These are phyloP conservation scores for Meteorus colon DNA, from an alignment of 2,888 invertebrate genomes.

Conservation along the genomic window DNA sequence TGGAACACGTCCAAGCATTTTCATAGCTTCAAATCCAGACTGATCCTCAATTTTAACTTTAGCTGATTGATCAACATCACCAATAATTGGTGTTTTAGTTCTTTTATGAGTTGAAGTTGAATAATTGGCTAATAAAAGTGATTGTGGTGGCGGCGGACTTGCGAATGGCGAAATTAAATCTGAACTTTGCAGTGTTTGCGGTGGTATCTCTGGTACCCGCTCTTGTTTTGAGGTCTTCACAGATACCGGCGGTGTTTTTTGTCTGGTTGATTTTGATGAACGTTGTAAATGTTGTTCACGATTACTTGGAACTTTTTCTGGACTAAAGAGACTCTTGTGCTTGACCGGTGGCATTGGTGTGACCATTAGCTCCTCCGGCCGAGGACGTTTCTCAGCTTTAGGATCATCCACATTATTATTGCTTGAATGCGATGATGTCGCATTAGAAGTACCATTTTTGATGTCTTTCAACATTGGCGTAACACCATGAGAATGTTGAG, in stretches of 20 bases:
- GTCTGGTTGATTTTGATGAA: slow-evolving; percentile 75
- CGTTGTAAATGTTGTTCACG: slow-evolving; percentile 70
- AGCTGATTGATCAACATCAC: slow-evolving; percentile 3
- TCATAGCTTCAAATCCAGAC: slow-evolving; percentile 58
- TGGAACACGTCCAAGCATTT: slow-evolving; percentile 64
- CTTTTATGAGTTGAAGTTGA: not conserved
- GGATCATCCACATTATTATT: slow-evolving; percentile 61
- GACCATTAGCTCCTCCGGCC: slow-evolving; percentile 55
- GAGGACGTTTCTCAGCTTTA: slow-evolving; percentile 67
- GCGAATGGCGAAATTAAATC: slow-evolving; percentile 59
- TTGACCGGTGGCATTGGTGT: slow-evolving; percentile 52
- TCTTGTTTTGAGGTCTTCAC: slow-evolving; percentile 60
- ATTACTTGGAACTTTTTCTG: slow-evolving; percentile 77
- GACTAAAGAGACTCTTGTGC: slow-evolving; percentile 78
- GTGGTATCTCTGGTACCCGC: slow-evolving; percentile 51
- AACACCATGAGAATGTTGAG: slow-evolving; percentile 53
- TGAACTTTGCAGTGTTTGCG: slow-evolving; percentile 7
- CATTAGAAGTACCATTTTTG: slow-evolving; percentile 58
- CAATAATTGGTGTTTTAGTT: not conserved
- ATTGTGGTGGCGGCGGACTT: slow-evolving; percentile 42
- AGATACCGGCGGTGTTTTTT: slow-evolving; percentile 74
- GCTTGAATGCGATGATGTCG: slow-evolving; percentile 14
- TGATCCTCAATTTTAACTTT: slow-evolving; percentile 52
- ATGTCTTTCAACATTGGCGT: slow-evolving; percentile 59
- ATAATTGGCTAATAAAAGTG: not conserved